These are phyloP conservation scores for Rhinophrynus dorsalis DNA, from an alignment of 2,797 vertebrate species.

Conservation along the genomic window DNA sequence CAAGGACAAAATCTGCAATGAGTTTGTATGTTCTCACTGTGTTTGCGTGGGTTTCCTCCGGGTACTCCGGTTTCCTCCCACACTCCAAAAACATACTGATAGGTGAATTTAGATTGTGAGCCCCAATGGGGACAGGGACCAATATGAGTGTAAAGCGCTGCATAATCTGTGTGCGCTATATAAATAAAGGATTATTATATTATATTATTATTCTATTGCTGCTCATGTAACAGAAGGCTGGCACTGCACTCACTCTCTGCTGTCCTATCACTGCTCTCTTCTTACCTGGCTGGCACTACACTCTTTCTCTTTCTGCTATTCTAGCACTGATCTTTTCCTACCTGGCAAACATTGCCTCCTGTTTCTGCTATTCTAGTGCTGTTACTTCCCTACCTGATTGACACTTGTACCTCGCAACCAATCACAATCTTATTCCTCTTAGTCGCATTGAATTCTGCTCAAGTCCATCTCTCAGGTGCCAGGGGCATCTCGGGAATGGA, in stretches of 20 bases:
- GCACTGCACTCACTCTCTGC: neutral
- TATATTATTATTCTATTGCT: no score
- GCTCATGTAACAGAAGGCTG: no score
- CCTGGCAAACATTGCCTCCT: neutral
- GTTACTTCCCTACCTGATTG: neutral
- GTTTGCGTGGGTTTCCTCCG: no score
- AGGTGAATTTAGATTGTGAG: no score
- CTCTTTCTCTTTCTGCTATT: neutral
- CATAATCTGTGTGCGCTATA: no score
- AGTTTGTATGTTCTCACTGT: no score
- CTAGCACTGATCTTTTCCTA: neutral
- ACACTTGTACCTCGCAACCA: neutral
- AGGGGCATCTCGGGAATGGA: neutral
- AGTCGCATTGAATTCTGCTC: constrained; percentile 29
- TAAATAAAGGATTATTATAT: no score
- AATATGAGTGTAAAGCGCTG: no score
- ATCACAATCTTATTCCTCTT: constrained; percentile 23
- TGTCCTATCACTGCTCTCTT: neutral
- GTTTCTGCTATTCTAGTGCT: neutral
- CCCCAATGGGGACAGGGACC: no score
- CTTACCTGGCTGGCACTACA: neutral
- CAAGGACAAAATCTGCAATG: no score
- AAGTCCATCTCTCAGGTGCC: constrained; percentile 10
- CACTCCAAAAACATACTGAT: no score
- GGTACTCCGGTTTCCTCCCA: no score